phyloP scores from a whole-genome alignment of 2,797 vertebrate genomes.

The Pipistrellus nathusii region DNA sequence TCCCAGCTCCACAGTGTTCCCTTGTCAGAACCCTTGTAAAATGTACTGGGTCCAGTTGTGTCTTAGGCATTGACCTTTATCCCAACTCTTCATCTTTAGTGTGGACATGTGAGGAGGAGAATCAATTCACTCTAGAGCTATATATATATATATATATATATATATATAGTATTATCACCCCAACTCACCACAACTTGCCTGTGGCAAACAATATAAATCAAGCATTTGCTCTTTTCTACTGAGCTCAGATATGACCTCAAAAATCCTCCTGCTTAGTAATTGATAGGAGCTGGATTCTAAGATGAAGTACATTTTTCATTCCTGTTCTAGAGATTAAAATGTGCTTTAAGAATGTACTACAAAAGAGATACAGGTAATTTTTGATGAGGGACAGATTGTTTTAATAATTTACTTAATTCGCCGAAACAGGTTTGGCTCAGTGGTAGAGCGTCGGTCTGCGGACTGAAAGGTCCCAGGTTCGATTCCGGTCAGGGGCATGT shows the following conservation, averaged over 20 bases:
- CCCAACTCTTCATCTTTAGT: not conserved
- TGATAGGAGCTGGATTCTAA: not conserved
- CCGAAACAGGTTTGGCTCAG: no score
- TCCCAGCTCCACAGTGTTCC: not conserved
- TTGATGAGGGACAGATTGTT: not conserved
- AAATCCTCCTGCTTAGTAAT: not conserved
- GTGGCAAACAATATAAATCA: not conserved
- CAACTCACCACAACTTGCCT: not conserved
- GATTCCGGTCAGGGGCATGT: no score
- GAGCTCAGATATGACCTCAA: not conserved
- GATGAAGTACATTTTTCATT: not conserved
- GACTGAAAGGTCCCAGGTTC: no score
- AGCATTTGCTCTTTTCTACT: not conserved
- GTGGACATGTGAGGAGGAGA: not conserved
- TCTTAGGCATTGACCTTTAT: not conserved
- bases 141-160: no score
- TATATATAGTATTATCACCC: fast-evolving
- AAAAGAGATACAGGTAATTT: not conserved
- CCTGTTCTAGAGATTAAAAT: not conserved
- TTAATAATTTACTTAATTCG: not conserved
- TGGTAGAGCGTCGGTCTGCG: no score
- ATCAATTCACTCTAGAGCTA: not conserved
- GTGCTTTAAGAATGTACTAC: not conserved
- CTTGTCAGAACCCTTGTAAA: not conserved
- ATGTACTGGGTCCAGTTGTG: not conserved